These are phyloP conservation scores for Mus caroli DNA, from an alignment of 2,797 vertebrate species.

Conservation along the genomic window DNA sequence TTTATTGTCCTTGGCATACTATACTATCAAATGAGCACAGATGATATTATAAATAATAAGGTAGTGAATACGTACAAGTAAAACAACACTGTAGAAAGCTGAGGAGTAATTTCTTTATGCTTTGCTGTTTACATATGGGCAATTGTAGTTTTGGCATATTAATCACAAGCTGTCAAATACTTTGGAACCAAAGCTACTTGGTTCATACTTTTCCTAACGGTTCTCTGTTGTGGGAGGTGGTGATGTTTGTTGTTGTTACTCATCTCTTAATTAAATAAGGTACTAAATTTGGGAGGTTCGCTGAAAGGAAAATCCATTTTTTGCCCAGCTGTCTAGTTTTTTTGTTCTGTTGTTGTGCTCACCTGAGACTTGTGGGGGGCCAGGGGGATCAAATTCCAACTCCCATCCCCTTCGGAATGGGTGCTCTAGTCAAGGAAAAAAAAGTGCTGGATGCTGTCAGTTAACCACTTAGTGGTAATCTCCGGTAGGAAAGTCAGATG, in stretches of 20 bases:
- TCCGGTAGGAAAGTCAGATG: not conserved
- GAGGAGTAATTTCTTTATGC: not conserved
- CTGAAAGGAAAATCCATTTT: not conserved
- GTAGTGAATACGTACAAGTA: not conserved
- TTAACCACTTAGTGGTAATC: not conserved
- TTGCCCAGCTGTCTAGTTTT: not conserved
- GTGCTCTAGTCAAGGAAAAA: not conserved
- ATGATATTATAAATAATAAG: not conserved
- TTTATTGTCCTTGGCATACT: slow-evolving; percentile 19
- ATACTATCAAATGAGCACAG: not conserved
- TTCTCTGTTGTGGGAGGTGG: not conserved
- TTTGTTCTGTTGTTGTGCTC: not conserved
- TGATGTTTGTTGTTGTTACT: not conserved
- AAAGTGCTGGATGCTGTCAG: not conserved
- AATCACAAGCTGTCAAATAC: slow-evolving; percentile 22
- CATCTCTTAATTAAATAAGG: not conserved
- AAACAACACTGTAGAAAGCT: slow-evolving; percentile 26
- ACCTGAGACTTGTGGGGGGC: not conserved
- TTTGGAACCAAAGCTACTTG: not conserved
- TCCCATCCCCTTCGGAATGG: not conserved
- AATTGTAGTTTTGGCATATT: not conserved
- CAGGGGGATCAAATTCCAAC: not conserved
- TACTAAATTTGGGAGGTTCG: not conserved
- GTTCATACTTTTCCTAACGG: not conserved
- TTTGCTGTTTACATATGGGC: not conserved